Base-by-base conservation (phyloP, 2,888 invertebrate species). In the Megalurothrips usitatus region DNA sequence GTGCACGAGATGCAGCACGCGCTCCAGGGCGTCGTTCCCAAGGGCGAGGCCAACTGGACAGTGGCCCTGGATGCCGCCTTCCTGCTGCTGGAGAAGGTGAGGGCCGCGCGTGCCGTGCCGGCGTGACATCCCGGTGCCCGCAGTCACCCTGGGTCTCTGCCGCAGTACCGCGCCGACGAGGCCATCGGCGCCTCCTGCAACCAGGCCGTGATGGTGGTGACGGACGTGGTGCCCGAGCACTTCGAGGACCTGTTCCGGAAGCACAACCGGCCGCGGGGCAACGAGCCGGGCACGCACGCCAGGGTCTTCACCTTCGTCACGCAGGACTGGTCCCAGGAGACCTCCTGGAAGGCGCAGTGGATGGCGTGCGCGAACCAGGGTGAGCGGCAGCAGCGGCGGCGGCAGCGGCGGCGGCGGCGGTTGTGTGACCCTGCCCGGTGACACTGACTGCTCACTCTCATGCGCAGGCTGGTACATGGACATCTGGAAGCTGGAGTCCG, bases 301-400 rank as follows among this genome's bases (percentile, higher is more conserved):
- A 23, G 68, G 23, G 23, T 75, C 26, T 75, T 75, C 68, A 23
- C 68, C 8, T 75, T 75, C 68, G 12, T 26, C 26, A 26, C 26
- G 11, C 12, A 23, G 68, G 68, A 75, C 23, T 12, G 23, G 23
- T 11, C 23, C 26, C 68, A 75, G 11, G 23, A 12, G 23, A 26
- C 68, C 23, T 8, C 68, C 26, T 12, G 68, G 10, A 26, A 75
- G 68, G 68, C 68, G 68, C 23, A 26, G 26, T 75, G 68, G 68
- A 75, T 75, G 68, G 68, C 68, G 11, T 75, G 68, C 68, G 68
- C 68, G 26, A 75, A 75, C 68, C n/a, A 23, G 68, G 68, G 68
- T 75, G 23, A 75, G 68, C 58, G 19, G 11, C 58, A 17, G 58
- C 14, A 9, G 3, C 14, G 10, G 52, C 14, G 52, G 49, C 10